phyloP scores from a whole-genome alignment of 23 tunicate genomes.

The Ascidia mentula region DNA sequence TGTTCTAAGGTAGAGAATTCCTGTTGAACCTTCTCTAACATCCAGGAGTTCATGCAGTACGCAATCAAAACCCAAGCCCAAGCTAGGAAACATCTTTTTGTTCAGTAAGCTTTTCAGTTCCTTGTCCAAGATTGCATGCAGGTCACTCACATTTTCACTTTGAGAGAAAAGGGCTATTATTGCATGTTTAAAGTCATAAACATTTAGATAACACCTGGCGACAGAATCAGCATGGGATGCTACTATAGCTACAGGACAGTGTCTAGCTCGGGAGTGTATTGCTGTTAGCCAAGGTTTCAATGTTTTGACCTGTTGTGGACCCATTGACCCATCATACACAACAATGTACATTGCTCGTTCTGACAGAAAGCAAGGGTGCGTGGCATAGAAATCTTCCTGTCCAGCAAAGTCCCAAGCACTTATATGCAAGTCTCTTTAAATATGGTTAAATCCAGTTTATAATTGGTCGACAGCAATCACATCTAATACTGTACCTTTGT shows the following conservation, averaged over 20 bases:
- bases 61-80: neutral
- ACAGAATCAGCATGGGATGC: conserved; percentile 58
- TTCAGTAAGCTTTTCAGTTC: conserved; percentile 26
- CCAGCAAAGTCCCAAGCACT: conserved; percentile 81
- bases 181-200: neutral
- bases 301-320: conserved; percentile 29
- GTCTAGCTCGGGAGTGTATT: conserved; percentile 63
- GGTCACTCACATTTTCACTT: neutral
- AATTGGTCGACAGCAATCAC: too few relatives aligned
- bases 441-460: neutral
- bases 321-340: conserved; percentile 53
- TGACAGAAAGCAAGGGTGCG: conserved; percentile 72
- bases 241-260: conserved; percentile 54
- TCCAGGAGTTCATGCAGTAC: conserved; percentile 29
- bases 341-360: conserved; percentile 75
- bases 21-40: conserved; percentile 33
- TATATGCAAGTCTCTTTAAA: conserved; percentile 26
- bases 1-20: conserved; percentile 10
- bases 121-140: neutral
- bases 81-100: conserved; percentile 39
- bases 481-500: conserved; percentile 16
- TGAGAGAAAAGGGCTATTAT: neutral
- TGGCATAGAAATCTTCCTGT: conserved; percentile 75
- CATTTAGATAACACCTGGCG: neutral
- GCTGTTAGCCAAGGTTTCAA: conserved; percentile 71